A percentile compares a stretch with the other conserved stretches of the same genome.
phyloP scores from a whole-genome alignment of 2,797 vertebrate genomes.

The Neosalanx taihuensis region DNA sequence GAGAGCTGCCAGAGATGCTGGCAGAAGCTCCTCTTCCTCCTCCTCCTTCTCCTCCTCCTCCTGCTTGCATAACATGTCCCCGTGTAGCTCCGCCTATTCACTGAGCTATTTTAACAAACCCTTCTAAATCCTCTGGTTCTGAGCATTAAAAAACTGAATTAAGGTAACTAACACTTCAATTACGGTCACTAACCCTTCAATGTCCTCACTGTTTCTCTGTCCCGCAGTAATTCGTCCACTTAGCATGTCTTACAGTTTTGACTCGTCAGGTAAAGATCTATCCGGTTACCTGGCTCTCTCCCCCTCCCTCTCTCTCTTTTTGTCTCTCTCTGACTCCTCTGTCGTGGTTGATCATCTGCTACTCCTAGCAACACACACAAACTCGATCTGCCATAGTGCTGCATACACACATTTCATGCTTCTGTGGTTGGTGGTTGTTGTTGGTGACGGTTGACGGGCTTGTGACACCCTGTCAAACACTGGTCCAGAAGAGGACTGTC shows the following conservation, averaged over 20 bases:
- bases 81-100: neutral
- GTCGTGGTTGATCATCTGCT: conserved; percentile 67
- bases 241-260: conserved; percentile 99
- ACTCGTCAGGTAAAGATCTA: conserved; percentile 93
- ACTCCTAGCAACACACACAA: neutral
- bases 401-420: conserved; percentile 66
- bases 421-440: conserved; percentile 62
- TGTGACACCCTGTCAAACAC: conserved; percentile 40
- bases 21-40: neutral
- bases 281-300: conserved; percentile 69
- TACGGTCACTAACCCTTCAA: conserved; percentile 48
- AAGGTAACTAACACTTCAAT: conserved; percentile 25
- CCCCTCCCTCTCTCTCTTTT: too few species aligned
- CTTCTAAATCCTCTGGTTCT: neutral
- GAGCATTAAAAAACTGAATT: too few species aligned
- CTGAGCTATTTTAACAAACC: conserved; percentile 29
- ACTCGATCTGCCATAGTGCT: neutral
- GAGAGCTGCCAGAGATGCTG: conserved; percentile 18
- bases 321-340: conserved; percentile 49
- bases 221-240: conserved; percentile 89
- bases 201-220: conserved; percentile 77
- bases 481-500: conserved; percentile 16
- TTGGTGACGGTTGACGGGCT: conserved; percentile 33
- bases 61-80: neutral
- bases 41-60: neutral